Evolutionary conservation across 1,140 invertebrate genomes (phyloP).

Genomic region (Heliothis subflexa): DNA sequence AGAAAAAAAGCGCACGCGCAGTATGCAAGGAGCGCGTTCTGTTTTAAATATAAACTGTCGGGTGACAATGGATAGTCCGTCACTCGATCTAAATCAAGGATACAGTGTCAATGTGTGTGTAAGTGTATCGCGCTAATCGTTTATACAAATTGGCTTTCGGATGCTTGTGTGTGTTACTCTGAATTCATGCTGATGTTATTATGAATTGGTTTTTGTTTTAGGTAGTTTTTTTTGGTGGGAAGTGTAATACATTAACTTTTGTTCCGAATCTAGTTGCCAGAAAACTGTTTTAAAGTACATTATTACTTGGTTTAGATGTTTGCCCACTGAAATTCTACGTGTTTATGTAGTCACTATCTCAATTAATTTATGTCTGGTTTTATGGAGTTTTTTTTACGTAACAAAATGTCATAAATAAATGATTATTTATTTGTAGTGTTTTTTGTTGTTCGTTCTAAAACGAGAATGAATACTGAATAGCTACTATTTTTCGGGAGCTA

Average conservation of each 20-base stretch:
- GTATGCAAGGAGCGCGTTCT: constrained; percentile 60
- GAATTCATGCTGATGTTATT: neutral
- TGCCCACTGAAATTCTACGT: too few species aligned
- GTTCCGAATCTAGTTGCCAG: too few species aligned
- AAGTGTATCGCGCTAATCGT: constrained; percentile 18
- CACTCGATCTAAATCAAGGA: constrained; percentile 67
- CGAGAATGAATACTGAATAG: too few species aligned
- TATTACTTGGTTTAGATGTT: too few species aligned
- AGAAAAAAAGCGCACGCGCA: constrained; percentile 60
- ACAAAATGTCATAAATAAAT: too few species aligned
- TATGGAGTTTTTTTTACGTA: too few species aligned
- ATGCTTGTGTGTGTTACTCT: neutral
- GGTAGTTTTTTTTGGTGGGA: neutral
- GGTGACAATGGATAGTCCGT: constrained; percentile 75
- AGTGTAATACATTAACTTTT: neutral
- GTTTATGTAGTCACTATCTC: too few species aligned
- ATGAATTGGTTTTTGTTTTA: neutral
- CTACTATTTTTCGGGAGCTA: too few species aligned
- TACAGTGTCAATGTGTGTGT: constrained; percentile 46
- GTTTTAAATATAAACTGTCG: constrained; percentile 73
- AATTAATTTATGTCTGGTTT: too few species aligned
- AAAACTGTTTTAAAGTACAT: too few species aligned
- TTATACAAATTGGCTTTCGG: constrained; percentile 29
- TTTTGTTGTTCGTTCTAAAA: too few species aligned
- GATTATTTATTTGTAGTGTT: too few species aligned